These are phyloP conservation scores for Ectemnius cavifrons DNA, from an alignment of 2,888 invertebrate species.

Conservation along the genomic window DNA sequence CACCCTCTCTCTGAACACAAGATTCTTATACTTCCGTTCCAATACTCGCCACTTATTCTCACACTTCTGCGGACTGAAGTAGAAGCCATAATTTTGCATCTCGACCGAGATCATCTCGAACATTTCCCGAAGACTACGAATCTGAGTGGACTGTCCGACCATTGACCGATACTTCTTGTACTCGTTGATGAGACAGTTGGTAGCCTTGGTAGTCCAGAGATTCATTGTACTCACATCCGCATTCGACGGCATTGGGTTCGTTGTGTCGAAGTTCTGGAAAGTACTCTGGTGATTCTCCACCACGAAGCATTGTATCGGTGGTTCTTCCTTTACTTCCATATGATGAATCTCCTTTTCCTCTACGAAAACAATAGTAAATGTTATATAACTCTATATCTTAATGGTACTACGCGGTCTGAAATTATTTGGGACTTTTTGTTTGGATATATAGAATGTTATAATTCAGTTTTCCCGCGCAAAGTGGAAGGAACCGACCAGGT, in stretches of 20 bases:
- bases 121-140: slow-evolving; percentile 71
- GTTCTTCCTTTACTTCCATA: slow-evolving; percentile 67
- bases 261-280: slow-evolving; percentile 51
- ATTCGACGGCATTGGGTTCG: slow-evolving; percentile 45
- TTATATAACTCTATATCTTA: background rate
- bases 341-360: slow-evolving; percentile 44
- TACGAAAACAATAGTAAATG: slow-evolving; percentile 36
- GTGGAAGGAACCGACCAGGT: no score
- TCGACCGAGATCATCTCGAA: slow-evolving; percentile 73
- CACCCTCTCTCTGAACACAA: slow-evolving; percentile 67
- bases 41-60: slow-evolving; percentile 75
- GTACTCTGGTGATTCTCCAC: slow-evolving; percentile 61
- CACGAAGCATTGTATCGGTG: slow-evolving; percentile 48
- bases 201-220: slow-evolving; percentile 72
- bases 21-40: slow-evolving; percentile 73
- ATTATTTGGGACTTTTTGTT: no score
- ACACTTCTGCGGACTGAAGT: slow-evolving; percentile 72
- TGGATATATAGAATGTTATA: no score
- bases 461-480: slow-evolving; percentile 38
- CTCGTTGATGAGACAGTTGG: slow-evolving; percentile 68
- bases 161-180: slow-evolving; percentile 70
- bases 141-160: slow-evolving; percentile 69
- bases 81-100: slow-evolving; percentile 69
- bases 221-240: slow-evolving; percentile 59
- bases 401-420: background rate